A percentile compares a stretch with the other conserved stretches of the same genome.
These are phyloP conservation scores for Xiphorhynchus erythropygius DNA, from an alignment of 2,797 vertebrate species.

Conservation along the genomic window DNA sequence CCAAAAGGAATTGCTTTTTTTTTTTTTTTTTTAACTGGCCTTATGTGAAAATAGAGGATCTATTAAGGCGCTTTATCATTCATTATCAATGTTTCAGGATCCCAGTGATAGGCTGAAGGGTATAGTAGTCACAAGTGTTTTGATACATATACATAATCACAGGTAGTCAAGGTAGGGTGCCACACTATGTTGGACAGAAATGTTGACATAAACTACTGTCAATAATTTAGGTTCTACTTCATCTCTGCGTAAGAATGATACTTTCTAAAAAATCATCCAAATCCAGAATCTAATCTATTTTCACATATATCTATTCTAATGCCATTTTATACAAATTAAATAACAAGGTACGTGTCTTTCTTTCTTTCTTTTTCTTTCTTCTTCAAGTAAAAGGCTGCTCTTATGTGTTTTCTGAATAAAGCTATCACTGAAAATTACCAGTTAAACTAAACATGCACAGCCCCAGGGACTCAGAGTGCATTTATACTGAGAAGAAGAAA, in stretches of 20 bases:
- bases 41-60: background rate
- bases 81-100: background rate
- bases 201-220: background rate
- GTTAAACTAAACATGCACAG: background rate
- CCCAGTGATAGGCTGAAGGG: background rate
- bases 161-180: background rate
- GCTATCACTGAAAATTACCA: background rate
- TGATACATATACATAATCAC: background rate
- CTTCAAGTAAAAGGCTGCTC: background rate
- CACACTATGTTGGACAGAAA: background rate
- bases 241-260: background rate
- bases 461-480: background rate
- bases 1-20: background rate
- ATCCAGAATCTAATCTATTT: background rate
- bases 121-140: background rate
- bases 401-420: background rate
- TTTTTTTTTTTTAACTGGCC: background rate
- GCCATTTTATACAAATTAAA: background rate
- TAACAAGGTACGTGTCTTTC: background rate
- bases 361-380: no score
- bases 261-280: background rate
- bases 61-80: background rate
- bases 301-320: background rate
- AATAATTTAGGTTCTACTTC: background rate
- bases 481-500: no score